These are phyloP conservation scores for Ophioninae sp. DNA, from an alignment of 2,888 invertebrate genomes.

Conservation along the genomic window DNA sequence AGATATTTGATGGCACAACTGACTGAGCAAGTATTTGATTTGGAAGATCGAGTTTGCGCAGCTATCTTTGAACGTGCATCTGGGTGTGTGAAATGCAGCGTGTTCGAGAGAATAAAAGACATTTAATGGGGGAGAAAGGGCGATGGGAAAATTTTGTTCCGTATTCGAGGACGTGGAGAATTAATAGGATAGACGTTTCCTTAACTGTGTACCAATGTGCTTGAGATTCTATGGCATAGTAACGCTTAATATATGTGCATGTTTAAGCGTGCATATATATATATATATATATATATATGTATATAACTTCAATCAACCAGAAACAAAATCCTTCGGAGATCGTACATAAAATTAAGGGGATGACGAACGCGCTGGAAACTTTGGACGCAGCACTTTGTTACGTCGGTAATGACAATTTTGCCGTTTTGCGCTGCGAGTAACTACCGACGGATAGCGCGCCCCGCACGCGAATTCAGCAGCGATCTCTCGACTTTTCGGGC, in stretches of 20 bases:
- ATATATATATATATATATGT: conserved; percentile 17
- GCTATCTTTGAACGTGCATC: conserved; percentile 30
- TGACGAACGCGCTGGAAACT: too few relatives aligned
- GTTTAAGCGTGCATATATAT: too few relatives aligned
- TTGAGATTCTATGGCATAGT: conserved; percentile 20
- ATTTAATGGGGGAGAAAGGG: neutral
- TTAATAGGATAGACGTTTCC: conserved; percentile 45
- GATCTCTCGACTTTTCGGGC: too few relatives aligned
- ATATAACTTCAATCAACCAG: conserved; percentile 2
- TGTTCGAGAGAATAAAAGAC: conserved; percentile 6
- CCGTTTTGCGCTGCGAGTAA: too few relatives aligned
- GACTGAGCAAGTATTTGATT: conserved; percentile 61
- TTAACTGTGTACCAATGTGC: conserved; percentile 34
- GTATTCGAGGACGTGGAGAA: conserved; percentile 38
- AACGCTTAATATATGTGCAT: neutral
- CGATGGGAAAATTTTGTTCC: conserved; percentile 14
- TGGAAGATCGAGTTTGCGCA: conserved; percentile 63
- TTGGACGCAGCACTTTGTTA: too few relatives aligned
- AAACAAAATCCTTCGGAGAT: too few relatives aligned
- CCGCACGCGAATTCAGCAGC: too few relatives aligned
- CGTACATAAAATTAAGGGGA: too few relatives aligned
- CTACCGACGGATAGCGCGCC: too few relatives aligned
- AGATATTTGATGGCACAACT: conserved; percentile 13
- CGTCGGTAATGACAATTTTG: too few relatives aligned
- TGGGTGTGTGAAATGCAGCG: conserved; percentile 23